Base-by-base conservation (phyloP, 2,113 vertebrate genomes). In the Nicator chloris region DNA sequence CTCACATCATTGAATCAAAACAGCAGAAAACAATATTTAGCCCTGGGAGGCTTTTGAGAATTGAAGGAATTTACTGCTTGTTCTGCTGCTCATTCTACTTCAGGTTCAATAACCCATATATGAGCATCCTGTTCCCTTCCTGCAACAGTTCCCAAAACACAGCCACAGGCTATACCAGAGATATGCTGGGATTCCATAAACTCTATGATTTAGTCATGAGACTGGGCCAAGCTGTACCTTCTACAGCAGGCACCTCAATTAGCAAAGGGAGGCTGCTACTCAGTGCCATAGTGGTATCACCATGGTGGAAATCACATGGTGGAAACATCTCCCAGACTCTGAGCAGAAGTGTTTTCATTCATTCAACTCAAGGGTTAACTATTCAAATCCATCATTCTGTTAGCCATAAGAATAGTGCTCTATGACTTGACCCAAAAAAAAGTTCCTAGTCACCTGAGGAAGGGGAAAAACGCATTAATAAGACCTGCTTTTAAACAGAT, bases 1-100 rank as follows among this genome's bases (percentile, higher is more conserved):
- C 33, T 70, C 82, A 81, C 30, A 71, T 71, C 6, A 47, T 13
- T 45, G 59, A 91, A 87, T 68, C 50, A 85, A 84, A 93, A 86
- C 7, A 69, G 20, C 30, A 59, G 4, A 91, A 78, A 21, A 20
- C 65, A 88, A 4, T 64, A 51, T 78, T 91, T 87, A 78, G 65
- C 45, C 28, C 44, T 86, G 4, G 22, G 39, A 95, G 47, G 37
- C 23, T 70, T 61, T 12, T 40, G 44, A 78, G 50, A 92, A 35
- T 50, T 49, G 39, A 69, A 72, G 49, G 53, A 84, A 93, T 75
- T 92, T 80, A 87, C 69, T 88, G 47, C 24, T 83, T 80, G 39
- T 21, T 59, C 60, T 84, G 64, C 51, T 47, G 60, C 16, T 89
- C 33, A 56, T 66, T 51, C 69, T 81, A 23, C 47, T 90, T 79